Conservation (phyloP, 2,888 invertebrate genomes). For the Cantharis rufa region DNA sequence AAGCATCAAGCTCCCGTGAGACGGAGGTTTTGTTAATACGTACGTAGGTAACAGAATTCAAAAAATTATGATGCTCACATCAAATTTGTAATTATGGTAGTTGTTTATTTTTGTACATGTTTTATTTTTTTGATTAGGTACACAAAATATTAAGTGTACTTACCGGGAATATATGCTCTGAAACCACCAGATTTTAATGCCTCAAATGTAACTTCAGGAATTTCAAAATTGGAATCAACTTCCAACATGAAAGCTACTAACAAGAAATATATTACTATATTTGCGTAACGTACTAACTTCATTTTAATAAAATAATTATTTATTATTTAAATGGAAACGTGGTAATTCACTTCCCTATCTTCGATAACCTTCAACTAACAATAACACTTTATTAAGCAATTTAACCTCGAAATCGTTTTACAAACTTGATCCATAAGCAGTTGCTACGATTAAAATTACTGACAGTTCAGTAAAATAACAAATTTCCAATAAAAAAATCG, state of each 20-base stretch:
- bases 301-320: not conserved
- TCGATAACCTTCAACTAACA: not conserved
- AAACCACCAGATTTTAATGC: slow-evolving; percentile 60
- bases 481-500: too few relatives aligned
- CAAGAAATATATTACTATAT: not conserved
- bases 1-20: too few relatives aligned
- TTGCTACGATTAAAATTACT: not conserved
- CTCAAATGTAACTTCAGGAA: slow-evolving; percentile 56
- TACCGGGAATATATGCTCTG: slow-evolving; percentile 59
- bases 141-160: not conserved
- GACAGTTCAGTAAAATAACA: too few relatives aligned
- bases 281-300: not conserved
- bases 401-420: not conserved
- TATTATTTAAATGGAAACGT: not conserved
- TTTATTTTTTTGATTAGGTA: too few relatives aligned
- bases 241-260: not conserved
- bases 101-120: too few relatives aligned
- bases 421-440: not conserved
- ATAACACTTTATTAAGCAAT: not conserved
- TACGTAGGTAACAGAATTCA: too few relatives aligned
- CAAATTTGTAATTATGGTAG: too few relatives aligned
- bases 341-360: not conserved
- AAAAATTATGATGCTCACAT: too few relatives aligned
- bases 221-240: slow-evolving; percentile 19
- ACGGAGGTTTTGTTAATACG: too few relatives aligned